Percentiles rank a stretch among this genome's conserved stretches.
Evolutionary conservation across 2,113 vertebrate species (phyloP).

Genomic region (Camarhynchus parvulus): DNA sequence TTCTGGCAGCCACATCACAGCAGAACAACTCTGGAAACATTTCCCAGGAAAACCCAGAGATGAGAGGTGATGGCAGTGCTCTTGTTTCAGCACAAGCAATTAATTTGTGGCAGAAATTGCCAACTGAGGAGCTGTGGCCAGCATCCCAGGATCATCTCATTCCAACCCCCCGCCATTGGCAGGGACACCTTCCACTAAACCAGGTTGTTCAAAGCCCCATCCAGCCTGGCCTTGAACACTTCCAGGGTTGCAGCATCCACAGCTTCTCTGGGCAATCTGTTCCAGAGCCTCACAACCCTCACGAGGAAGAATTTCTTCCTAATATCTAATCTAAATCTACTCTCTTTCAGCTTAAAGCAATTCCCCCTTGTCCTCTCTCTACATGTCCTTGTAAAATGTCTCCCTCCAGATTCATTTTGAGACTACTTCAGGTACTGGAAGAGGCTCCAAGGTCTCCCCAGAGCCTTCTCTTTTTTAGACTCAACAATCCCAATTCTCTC

Average conservation of each 20-base stretch:
- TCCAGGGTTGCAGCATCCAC: neutral
- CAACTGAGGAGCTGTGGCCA: neutral
- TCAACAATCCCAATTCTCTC: neutral
- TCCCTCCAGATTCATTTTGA: neutral
- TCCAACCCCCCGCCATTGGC: neutral
- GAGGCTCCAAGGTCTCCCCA: neutral
- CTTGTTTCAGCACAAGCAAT: neutral
- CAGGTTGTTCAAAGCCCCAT: neutral
- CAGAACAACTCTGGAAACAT: neutral
- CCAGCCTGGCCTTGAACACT: neutral
- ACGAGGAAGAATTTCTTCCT: neutral
- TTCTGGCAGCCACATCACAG: neutral
- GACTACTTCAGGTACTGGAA: neutral
- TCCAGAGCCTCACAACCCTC: neutral
- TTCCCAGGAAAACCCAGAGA: neutral
- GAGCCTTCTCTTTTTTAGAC: neutral
- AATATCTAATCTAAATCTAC: neutral
- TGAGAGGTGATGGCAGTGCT: neutral
- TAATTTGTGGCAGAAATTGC: neutral
- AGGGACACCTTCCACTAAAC: neutral
- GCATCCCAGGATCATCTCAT: fast-evolving
- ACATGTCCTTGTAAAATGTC: fast-evolving
- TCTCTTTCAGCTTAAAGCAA: neutral
- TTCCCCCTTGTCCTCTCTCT: neutral
- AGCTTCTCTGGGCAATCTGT: neutral